Conservation (phyloP, 2,113 vertebrate genomes). For the Crotalus helleri region DNA sequence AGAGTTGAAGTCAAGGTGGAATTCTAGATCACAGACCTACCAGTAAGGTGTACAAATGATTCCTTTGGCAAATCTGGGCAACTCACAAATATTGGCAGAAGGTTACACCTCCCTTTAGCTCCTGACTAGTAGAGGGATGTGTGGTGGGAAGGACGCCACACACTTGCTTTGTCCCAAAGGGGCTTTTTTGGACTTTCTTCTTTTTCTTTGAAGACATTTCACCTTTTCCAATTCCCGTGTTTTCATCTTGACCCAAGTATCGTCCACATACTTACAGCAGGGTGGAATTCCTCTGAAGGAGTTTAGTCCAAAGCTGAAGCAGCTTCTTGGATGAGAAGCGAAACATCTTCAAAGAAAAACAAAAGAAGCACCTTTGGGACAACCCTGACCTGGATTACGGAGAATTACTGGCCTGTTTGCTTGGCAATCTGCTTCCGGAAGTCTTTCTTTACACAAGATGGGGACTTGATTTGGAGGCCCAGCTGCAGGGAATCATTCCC, state of each 20-base stretch:
- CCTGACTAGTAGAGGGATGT: not conserved
- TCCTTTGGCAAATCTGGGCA: not conserved
- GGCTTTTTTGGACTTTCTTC: no score
- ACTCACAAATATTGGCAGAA: not conserved
- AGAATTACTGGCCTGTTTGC: not conserved
- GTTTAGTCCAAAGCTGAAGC: no score
- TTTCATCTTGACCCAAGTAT: no score
- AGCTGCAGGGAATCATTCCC: not conserved
- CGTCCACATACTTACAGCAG: no score
- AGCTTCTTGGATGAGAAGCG: no score
- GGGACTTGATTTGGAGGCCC: not conserved
- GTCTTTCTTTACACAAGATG: not conserved
- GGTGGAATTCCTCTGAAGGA: no score
- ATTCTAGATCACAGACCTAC: not conserved
- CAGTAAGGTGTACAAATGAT: not conserved
- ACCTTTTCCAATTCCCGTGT: no score
- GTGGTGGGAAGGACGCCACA: not conserved
- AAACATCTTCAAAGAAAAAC: no score
- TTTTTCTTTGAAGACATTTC: no score
- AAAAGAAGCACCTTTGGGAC: no score
- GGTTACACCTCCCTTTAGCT: not conserved
- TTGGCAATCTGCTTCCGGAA: not conserved
- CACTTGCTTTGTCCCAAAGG: not conserved
- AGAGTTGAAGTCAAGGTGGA: rapidly evolving
- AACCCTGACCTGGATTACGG: no score